Conservation (phyloP, 2,888 invertebrate genomes). For the Strigamia transsilvanica region DNA sequence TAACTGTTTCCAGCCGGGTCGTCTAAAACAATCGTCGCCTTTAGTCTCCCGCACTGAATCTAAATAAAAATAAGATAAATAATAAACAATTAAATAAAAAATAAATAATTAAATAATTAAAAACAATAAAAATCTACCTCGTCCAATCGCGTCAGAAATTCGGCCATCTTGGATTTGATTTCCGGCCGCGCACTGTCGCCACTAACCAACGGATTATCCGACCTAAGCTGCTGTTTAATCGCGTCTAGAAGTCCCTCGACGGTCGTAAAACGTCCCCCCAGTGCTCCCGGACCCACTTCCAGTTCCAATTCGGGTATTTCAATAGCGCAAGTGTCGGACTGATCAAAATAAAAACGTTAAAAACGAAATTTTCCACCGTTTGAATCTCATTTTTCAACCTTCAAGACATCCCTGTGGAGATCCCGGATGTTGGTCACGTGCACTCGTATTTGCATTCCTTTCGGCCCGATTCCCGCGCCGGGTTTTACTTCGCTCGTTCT, state of each 20-base stretch:
- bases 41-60: neutral
- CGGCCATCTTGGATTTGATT: slow-evolving; percentile 68
- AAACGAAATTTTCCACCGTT: neutral
- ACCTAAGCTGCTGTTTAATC: slow-evolving; percentile 76
- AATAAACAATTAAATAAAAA: neutral
- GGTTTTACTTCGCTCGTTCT: slow-evolving; percentile 97
- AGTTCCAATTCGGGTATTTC: slow-evolving; percentile 87
- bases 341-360: slow-evolving; percentile 53
- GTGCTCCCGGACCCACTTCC: slow-evolving; percentile 82
- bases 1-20: no score
- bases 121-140: slow-evolving; percentile 62
- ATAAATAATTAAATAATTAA: slow-evolving; percentile 42
- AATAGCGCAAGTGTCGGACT: slow-evolving; percentile 83
- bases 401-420: slow-evolving; percentile 90
- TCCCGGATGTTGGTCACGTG: slow-evolving; percentile 74
- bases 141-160: slow-evolving; percentile 74
- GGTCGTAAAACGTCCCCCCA: slow-evolving; percentile 94
- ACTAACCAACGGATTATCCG: slow-evolving; percentile 61
- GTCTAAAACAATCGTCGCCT: no score
- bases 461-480: slow-evolving; percentile 84
- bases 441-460: slow-evolving; percentile 81
- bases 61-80: slow-evolving; percentile 31
- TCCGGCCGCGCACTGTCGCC: slow-evolving; percentile 67
- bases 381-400: slow-evolving; percentile 66
- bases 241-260: slow-evolving; percentile 87